Base-by-base conservation (phyloP, 1,140 invertebrate species). In the Mercenaria mercenaria region DNA sequence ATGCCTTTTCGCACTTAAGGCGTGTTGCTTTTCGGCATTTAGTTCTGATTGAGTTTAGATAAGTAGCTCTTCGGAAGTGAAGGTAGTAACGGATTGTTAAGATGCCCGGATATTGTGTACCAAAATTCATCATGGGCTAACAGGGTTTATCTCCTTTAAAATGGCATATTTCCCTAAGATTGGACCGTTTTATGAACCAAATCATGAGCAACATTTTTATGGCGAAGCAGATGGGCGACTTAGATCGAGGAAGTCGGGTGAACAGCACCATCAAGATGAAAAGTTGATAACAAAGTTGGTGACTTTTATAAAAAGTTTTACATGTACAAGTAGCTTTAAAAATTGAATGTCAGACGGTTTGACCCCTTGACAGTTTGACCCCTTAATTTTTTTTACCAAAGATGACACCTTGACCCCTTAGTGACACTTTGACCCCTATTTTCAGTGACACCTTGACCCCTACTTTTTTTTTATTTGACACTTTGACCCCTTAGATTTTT, bases 151-250 rank as follows among this genome's bases (percentile, higher is more conserved):
- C n/a, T 32, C n/a, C 13, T 32, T 26, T 59, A n/a, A 59, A 72
- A 89, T 89, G 88, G 88, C 88, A 83, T 89, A 89, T 77, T 89
- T 89, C 41, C 88, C 88, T 0, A 82, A 67, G 64, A 59, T 89
- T 64, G 88, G 79, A 47, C 88, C 88, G 29, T 89, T 89, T 84
- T 89, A 89, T 74, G 88, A 89, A 15, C 88, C 88, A 11, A 26
- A 64, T 37, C 61, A 89, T 67, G 88, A 89, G 37, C 88, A 89
- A 20, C 69, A 89, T 47, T 89, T 89, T 34, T 89, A 89, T 41
- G 88, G 88, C 1, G 88, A 83, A 32, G 37, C 69, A 47, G 88
- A 89, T 43, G 88, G 88, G 23, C 64, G 80, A 50, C 52, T 89
- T 32, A 64, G 81, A 32, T 50, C 77, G 29, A 83, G 69, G 39